Conservation (phyloP, 2,888 invertebrate species). For the Brachypterus glaber region DNA sequence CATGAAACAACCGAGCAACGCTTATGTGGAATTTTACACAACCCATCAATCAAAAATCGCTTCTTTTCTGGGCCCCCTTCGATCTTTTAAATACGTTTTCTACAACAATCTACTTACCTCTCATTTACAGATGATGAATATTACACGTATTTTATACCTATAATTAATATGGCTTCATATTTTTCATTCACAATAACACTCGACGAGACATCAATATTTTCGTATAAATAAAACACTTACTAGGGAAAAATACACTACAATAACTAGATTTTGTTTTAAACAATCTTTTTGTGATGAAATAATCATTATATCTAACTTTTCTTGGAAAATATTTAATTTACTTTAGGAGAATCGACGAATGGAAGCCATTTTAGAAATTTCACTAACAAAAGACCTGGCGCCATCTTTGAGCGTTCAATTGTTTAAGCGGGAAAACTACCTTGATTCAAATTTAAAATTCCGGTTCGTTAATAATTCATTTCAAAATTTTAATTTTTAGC, state of each 20-base stretch:
- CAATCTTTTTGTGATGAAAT: slow-evolving; percentile 2
- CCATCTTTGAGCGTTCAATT: slow-evolving; percentile 49
- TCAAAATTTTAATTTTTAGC: no score
- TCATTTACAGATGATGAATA: slow-evolving; percentile 30
- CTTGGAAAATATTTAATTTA: no score
- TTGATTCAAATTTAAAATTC: no score
- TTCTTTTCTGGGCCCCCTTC: no score
- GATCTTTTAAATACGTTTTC: no score
- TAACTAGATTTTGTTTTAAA: slow-evolving; percentile 7
- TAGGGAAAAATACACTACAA: slow-evolving; percentile 9
- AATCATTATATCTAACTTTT: slow-evolving; percentile 13
- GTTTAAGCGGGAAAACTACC: no score
- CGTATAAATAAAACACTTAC: not conserved
- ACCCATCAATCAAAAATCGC: no score
- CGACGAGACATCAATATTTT: slow-evolving; percentile 6
- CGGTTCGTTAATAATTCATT: no score
- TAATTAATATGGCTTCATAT: slow-evolving; percentile 55
- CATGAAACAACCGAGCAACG: no score
- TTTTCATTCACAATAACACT: slow-evolving; percentile 17
- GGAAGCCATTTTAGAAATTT: slow-evolving; percentile 57
- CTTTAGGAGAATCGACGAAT: slow-evolving; percentile 53
- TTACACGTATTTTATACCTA: slow-evolving; percentile 21
- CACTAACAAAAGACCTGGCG: slow-evolving; percentile 54
- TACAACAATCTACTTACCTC: no score
- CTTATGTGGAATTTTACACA: no score